A percentile compares a stretch with the other conserved stretches of the same genome.
phyloP scores from a whole-genome alignment of 2,113 vertebrate species.

The Saimiri boliviensis region DNA sequence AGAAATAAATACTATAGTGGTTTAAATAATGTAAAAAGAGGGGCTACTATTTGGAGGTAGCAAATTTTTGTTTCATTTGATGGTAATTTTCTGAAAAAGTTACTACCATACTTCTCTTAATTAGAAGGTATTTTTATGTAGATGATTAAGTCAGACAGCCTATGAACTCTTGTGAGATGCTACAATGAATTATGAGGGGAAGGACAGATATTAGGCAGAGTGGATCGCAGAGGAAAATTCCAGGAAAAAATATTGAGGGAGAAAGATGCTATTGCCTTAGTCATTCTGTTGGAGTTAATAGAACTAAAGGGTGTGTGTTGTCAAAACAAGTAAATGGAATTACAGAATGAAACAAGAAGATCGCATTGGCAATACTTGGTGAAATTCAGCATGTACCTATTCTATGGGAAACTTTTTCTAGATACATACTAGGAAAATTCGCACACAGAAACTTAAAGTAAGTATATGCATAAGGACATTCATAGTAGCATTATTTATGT shows the following conservation, averaged over 20 bases:
- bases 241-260: background rate
- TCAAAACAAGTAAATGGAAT: background rate
- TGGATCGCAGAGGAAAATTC: background rate
- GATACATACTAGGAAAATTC: background rate
- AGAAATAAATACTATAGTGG: background rate
- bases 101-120: background rate
- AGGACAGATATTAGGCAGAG: background rate
- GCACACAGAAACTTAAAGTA: background rate
- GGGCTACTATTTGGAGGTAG: background rate
- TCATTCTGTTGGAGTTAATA: background rate
- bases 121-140: background rate
- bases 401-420: background rate
- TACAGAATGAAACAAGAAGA: background rate
- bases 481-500: background rate
- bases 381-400: background rate
- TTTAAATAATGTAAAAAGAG: background rate
- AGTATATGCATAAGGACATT: background rate
- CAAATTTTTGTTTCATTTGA: background rate
- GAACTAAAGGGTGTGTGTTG: background rate
- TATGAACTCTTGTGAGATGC: background rate
- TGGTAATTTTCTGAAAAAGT: background rate
- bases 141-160: background rate
- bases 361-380: background rate
- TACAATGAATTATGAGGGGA: background rate
- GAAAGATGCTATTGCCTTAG: background rate